Conservation (phyloP, 2,888 invertebrate genomes). For the Eustalomyia histrio region DNA sequence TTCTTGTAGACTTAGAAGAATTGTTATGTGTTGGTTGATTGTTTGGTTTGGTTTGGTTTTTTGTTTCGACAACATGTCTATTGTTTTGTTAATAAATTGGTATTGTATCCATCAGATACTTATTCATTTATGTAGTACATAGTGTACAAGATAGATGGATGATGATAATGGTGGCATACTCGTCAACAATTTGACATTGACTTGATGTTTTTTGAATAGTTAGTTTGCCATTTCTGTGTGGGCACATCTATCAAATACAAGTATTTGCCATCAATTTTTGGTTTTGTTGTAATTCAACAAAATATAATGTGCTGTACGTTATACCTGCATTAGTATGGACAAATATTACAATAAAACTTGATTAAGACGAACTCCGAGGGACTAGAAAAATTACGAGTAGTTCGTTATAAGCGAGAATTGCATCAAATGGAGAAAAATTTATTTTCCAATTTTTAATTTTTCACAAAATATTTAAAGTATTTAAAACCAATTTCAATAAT, state of each 20-base stretch:
- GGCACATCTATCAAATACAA: slow-evolving; percentile 68
- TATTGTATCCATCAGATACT: slow-evolving; percentile 46
- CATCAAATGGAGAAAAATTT: too few species aligned
- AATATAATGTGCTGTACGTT: slow-evolving; percentile 52
- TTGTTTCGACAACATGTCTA: slow-evolving; percentile 55
- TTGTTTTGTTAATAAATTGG: slow-evolving; percentile 34
- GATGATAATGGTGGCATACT: slow-evolving; percentile 58
- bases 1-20: background rate
- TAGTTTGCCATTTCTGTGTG: slow-evolving; percentile 72
- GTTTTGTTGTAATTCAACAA: slow-evolving; percentile 49
- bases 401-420: too few species aligned
- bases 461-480: too few species aligned
- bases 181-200: slow-evolving; percentile 75
- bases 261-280: slow-evolving; percentile 44
- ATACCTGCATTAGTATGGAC: slow-evolving; percentile 68
- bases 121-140: too few species aligned
- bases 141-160: too few species aligned
- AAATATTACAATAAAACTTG: too few species aligned
- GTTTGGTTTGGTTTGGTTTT: background rate
- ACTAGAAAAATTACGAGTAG: too few species aligned
- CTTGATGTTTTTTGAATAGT: slow-evolving; percentile 71
- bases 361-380: too few species aligned
- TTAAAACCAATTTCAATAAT: too few species aligned
- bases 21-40: slow-evolving; percentile 46
- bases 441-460: too few species aligned